phyloP scores from a whole-genome alignment of 2,113 vertebrate genomes.

The Cinclus cinclus region DNA sequence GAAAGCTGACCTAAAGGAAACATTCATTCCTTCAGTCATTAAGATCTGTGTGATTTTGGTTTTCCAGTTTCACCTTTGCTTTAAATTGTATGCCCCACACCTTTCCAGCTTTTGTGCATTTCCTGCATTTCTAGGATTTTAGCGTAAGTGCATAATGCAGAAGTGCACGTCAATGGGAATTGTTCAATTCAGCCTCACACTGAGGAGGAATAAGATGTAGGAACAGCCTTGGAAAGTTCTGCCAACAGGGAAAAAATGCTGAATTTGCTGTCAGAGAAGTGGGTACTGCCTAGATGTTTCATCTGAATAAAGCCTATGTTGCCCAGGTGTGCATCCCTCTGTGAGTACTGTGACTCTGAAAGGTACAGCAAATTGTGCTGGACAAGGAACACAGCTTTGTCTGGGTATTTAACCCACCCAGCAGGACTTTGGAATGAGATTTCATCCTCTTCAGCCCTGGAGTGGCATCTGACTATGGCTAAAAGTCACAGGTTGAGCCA shows the following conservation, averaged over 20 bases:
- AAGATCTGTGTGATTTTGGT: background rate
- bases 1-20: background rate
- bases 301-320: fast-evolving
- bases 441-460: background rate
- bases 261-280: background rate
- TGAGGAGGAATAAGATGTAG: background rate
- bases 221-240: background rate
- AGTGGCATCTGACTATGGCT: background rate
- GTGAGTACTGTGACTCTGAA: background rate
- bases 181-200: background rate
- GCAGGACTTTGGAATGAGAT: background rate
- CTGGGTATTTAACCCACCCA: background rate
- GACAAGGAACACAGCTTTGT: fast-evolving
- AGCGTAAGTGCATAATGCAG: background rate
- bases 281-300: background rate
- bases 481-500: background rate
- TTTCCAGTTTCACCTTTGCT: background rate
- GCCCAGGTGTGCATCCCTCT: background rate
- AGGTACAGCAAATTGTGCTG: background rate
- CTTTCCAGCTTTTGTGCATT: background rate
- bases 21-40: background rate
- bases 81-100: background rate
- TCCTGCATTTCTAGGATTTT: background rate
- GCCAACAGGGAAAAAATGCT: background rate
- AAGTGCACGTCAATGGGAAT: background rate